Evolutionary conservation across 2,888 invertebrate species (phyloP).

Genomic region (Cloeon dipterum): DNA sequence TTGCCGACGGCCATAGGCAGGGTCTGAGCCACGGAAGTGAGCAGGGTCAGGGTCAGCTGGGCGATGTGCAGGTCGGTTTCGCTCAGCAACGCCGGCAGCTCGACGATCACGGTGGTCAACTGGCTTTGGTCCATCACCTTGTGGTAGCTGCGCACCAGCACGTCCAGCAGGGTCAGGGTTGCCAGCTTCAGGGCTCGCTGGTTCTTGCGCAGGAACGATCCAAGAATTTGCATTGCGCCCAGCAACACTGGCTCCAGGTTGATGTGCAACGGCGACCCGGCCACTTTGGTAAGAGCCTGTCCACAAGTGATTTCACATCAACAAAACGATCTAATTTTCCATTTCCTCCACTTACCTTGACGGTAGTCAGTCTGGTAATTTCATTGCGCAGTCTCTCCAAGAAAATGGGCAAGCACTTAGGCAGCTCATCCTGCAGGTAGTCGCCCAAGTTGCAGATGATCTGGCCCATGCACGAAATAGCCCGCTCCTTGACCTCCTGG

Average conservation of each 20-base stretch:
- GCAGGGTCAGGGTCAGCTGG: conserved; percentile 62
- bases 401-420: conserved; percentile 78
- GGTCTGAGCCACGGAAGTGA: conserved; percentile 58
- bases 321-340: no score
- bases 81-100: conserved; percentile 73
- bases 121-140: conserved; percentile 42
- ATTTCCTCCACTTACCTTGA: no score
- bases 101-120: conserved; percentile 52
- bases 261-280: conserved; percentile 68
- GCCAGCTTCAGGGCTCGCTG: conserved; percentile 83
- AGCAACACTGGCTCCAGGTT: conserved; percentile 61
- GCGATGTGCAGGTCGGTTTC: conserved; percentile 94
- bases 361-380: conserved; percentile 87
- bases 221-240: conserved; percentile 78
- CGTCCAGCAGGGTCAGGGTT: conserved; percentile 72
- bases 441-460: conserved; percentile 84
- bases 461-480: conserved; percentile 92
- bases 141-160: conserved; percentile 73
- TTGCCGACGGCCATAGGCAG: conserved; percentile 56
- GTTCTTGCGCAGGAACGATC: conserved; percentile 88
- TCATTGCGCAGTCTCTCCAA: conserved; percentile 88
- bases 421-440: conserved; percentile 48
- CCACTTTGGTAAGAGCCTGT: conserved; percentile 86
- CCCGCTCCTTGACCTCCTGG: conserved; percentile 96
- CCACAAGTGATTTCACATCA: no score